Evolutionary conservation across 1,140 invertebrate genomes (phyloP).

Genomic region (Phenacoccus solenopsis): DNA sequence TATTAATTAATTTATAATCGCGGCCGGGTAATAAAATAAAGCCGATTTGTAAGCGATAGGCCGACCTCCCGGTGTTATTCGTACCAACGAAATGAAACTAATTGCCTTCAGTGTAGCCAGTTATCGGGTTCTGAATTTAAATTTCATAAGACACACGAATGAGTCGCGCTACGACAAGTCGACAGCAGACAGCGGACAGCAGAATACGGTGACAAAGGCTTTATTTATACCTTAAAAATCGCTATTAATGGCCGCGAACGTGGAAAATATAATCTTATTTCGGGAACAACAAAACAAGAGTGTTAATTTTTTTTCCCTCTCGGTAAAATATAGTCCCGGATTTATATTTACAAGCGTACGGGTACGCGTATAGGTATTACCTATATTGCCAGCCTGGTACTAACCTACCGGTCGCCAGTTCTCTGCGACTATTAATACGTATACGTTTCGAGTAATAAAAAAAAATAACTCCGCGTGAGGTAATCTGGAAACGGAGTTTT

Average conservation of each 20-base stretch:
- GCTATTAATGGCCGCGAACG: not conserved
- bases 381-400: no score
- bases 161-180: no score
- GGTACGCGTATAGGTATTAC: no score
- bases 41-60: not conserved
- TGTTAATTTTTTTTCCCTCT: not conserved
- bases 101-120: not conserved
- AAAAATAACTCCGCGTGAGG: not conserved
- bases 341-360: no score
- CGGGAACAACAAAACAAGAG: not conserved
- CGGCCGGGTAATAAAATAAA: slow-evolving; percentile 1
- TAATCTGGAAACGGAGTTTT: not conserved
- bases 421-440: not conserved
- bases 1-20: slow-evolving; percentile 4
- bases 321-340: not conserved
- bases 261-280: not conserved
- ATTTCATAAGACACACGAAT: not conserved
- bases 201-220: not conserved
- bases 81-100: not conserved
- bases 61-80: not conserved
- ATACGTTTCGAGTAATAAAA: no score
- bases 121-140: not conserved
- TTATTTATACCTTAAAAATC: not conserved
- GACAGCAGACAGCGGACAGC: no score
- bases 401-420: not conserved